Conservation (phyloP, 2,113 vertebrate genomes). For the Furnarius figulus region DNA sequence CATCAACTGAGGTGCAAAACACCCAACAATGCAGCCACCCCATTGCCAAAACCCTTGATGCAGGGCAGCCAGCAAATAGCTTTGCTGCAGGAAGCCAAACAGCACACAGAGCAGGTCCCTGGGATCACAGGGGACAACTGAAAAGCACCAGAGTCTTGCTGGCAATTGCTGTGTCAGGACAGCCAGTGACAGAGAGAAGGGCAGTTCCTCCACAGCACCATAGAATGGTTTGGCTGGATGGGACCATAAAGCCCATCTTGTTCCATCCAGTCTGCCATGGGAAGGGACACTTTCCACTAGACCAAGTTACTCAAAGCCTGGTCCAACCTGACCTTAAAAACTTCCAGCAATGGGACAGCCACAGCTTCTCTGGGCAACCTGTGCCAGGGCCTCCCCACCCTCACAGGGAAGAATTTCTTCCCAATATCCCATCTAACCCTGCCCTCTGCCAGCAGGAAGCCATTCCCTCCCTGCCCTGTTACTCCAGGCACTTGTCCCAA, state of each 20-base stretch:
- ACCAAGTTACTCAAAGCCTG: background rate
- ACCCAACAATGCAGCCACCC: background rate
- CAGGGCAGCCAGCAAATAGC: background rate
- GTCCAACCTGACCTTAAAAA: background rate
- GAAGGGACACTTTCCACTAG: background rate
- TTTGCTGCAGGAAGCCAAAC: background rate
- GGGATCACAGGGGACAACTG: background rate
- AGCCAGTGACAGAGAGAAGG: fast-evolving
- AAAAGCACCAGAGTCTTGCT: background rate
- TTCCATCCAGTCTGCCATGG: background rate
- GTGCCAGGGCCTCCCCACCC: background rate
- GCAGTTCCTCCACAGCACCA: background rate
- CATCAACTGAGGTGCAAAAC: background rate
- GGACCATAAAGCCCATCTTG: background rate
- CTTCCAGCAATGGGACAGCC: background rate
- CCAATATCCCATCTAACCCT: background rate
- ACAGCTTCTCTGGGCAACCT: background rate
- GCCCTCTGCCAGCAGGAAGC: background rate
- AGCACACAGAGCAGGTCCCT: background rate
- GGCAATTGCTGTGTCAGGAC: fast-evolving
- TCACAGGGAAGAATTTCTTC: background rate
- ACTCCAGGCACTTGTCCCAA: background rate
- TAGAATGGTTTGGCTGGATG: background rate
- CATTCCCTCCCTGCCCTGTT: background rate
- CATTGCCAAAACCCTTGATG: fast-evolving